These are phyloP conservation scores for Ceraclea dissimilis DNA, from an alignment of 2,888 invertebrate genomes.

Conservation along the genomic window DNA sequence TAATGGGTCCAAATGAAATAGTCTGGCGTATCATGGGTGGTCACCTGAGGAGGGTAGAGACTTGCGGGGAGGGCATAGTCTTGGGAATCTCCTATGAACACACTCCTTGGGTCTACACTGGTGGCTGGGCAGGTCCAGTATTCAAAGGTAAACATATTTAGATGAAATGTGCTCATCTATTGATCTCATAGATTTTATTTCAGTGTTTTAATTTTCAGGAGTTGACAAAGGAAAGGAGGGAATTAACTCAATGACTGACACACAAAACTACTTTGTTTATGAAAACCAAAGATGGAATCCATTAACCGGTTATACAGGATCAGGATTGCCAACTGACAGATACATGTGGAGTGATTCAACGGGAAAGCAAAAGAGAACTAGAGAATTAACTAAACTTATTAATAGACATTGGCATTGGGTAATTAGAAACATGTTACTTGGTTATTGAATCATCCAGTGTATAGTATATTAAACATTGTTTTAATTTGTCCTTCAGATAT, in stretches of 20 bases:
- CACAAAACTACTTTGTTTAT: constrained; percentile 80
- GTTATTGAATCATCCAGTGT: no score
- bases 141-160: constrained; percentile 50
- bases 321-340: constrained; percentile 78
- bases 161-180: no score
- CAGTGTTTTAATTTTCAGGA: constrained; percentile 30
- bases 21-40: constrained; percentile 86
- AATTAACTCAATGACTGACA: constrained; percentile 73
- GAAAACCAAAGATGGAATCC: constrained; percentile 96
- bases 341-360: constrained; percentile 89
- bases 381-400: constrained; percentile 78
- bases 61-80: constrained; percentile 69
- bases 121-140: constrained; percentile 81
- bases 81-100: constrained; percentile 88
- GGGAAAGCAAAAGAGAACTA: constrained; percentile 74
- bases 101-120: constrained; percentile 83
- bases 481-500: constrained; percentile 43
- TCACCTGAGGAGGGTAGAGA: constrained; percentile 71
- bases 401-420: constrained; percentile 90
- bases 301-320: constrained; percentile 78
- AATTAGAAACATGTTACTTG: constrained; percentile 25
- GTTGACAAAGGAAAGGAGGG: constrained; percentile 50
- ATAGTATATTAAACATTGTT: not conserved
- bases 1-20: constrained; percentile 68
- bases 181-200: no score